These are phyloP conservation scores for Corythornis madagascariensis DNA, from an alignment of 2,113 vertebrate species.

Conservation along the genomic window DNA sequence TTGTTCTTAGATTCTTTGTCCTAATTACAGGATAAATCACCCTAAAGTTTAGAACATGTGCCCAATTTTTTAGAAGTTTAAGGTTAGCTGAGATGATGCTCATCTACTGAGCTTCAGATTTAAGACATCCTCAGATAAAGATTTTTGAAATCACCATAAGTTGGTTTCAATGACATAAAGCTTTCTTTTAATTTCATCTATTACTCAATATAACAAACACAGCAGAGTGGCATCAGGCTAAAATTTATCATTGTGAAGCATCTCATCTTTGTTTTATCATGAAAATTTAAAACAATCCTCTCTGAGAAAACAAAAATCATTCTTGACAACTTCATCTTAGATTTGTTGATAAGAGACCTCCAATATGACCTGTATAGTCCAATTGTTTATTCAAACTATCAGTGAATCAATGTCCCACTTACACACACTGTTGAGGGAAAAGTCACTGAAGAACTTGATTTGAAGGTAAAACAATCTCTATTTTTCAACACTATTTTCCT, in stretches of 20 bases:
- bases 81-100: not conserved
- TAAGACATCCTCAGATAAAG: not conserved
- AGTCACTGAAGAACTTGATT: not conserved
- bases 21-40: not conserved
- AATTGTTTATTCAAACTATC: not conserved
- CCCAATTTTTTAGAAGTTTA: not conserved
- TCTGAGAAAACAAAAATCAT: not conserved
- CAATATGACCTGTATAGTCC: not conserved
- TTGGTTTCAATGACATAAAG: not conserved
- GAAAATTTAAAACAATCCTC: not conserved
- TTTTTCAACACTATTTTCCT: not conserved
- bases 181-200: not conserved
- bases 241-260: not conserved
- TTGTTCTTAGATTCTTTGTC: not conserved
- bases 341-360: not conserved
- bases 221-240: not conserved
- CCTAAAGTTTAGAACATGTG: not conserved
- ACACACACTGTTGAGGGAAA: not conserved
- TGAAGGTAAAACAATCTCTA: not conserved
- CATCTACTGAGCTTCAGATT: not conserved
- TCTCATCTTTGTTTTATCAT: not conserved
- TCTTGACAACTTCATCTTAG: not conserved
- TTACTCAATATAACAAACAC: not conserved
- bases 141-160: not conserved
- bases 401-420: not conserved